Conservation (phyloP, 1,140 invertebrate species). For the Dreissena rostriformis region DNA sequence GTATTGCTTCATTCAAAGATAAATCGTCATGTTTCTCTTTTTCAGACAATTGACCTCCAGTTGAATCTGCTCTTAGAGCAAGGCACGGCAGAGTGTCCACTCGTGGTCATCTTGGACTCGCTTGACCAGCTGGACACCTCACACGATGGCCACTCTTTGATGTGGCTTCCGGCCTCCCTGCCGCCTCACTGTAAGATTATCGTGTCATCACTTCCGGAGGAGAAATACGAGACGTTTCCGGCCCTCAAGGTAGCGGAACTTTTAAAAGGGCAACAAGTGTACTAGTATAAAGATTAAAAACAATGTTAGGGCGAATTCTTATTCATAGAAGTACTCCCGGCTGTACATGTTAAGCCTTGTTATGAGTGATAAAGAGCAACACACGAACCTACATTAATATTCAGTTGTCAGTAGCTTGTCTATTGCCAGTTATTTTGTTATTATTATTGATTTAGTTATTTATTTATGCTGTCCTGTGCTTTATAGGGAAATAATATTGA, state of each 20-base stretch:
- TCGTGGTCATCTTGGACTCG: constrained; percentile 72
- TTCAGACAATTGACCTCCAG: not conserved
- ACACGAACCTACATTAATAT: not conserved
- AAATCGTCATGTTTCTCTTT: too few species aligned
- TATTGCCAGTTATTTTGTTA: too few species aligned
- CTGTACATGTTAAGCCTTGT: too few species aligned
- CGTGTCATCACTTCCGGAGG: constrained; percentile 82
- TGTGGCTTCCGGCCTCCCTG: constrained; percentile 66
- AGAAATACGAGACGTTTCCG: constrained; percentile 69
- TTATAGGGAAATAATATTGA: too few species aligned
- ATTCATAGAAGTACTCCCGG: not conserved
- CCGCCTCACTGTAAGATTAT: constrained; percentile 84
- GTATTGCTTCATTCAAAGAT: too few species aligned
- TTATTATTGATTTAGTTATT: not conserved
- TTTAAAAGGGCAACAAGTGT: not conserved
- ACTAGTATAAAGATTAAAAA: not conserved
- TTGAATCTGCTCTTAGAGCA: constrained; percentile 1
- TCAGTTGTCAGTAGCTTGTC: too few species aligned
- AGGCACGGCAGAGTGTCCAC: constrained; percentile 20
- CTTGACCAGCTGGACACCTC: constrained; percentile 71
- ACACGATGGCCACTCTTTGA: constrained; percentile 61
- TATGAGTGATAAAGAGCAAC: too few species aligned
- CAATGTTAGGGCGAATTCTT: not conserved
- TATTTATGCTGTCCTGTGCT: too few species aligned
- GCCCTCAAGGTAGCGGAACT: constrained; percentile 60